Evolutionary conservation across 1,140 invertebrate species (phyloP).

Genomic region (Marisa cornuarietis): DNA sequence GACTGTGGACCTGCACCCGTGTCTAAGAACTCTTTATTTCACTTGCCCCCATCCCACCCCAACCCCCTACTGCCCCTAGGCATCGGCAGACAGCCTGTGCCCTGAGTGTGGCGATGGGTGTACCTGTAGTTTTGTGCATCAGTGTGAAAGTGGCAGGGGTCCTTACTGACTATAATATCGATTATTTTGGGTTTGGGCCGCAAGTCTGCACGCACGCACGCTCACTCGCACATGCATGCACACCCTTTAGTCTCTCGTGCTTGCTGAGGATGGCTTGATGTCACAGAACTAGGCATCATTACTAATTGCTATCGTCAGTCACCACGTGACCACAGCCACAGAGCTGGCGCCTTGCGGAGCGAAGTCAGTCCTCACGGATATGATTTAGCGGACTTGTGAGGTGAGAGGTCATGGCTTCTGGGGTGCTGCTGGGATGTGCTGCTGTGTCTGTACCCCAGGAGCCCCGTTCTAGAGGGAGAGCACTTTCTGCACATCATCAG

Average conservation of each 20-base stretch:
- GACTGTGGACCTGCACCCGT: not conserved
- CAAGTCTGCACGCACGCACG: slow-evolving; percentile 1
- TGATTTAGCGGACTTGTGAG: no score
- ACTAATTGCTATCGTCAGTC: not conserved
- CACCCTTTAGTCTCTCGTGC: not conserved
- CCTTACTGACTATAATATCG: not conserved
- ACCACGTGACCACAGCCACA: not conserved
- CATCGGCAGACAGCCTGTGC: not conserved
- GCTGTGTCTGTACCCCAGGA: no score
- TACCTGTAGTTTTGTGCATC: slow-evolving; percentile 1
- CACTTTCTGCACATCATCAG: not conserved
- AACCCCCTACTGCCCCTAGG: no score
- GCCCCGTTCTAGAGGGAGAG: no score
- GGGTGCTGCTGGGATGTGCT: no score
- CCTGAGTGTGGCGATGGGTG: not conserved
- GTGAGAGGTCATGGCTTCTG: no score
- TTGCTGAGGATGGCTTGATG: not conserved
- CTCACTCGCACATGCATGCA: not conserved
- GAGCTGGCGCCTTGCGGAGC: not conserved
- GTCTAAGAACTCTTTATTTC: not conserved
- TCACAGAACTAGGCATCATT: not conserved
- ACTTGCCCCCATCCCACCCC: not conserved
- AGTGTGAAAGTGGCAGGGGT: not conserved
- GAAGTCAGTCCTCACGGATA: not conserved
- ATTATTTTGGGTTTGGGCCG: not conserved